phyloP scores from a whole-genome alignment of 1,140 invertebrate species.

The Drosophila pandora region DNA sequence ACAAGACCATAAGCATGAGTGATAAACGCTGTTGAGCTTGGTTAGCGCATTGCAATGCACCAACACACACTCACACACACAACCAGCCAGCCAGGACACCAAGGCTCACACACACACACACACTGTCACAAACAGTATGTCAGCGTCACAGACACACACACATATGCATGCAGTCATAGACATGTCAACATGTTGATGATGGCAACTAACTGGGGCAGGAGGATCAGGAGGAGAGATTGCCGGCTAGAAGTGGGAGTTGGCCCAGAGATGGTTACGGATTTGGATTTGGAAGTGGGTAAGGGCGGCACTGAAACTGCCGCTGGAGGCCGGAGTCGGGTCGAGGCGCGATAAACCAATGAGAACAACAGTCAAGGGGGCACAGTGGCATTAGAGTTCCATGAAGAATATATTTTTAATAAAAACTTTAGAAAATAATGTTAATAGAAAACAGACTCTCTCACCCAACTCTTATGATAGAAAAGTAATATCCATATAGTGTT shows the following conservation, averaged over 20 bases:
- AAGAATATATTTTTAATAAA: neutral
- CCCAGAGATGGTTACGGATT: slow-evolving; percentile 1
- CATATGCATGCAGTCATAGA: slow-evolving; percentile 72
- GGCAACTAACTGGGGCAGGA: slow-evolving; percentile 76
- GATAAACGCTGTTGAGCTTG: slow-evolving; percentile 81
- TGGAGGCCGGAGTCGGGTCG: slow-evolving; percentile 28
- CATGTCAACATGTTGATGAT: slow-evolving; percentile 83
- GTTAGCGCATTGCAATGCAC: slow-evolving; percentile 59
- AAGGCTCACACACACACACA: slow-evolving; percentile 21
- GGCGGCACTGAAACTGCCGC: slow-evolving; percentile 28
- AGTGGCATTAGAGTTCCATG: slow-evolving; percentile 26
- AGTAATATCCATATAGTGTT: neutral
- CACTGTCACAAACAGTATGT: slow-evolving; percentile 26
- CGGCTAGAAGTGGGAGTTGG: slow-evolving; percentile 25
- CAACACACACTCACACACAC: slow-evolving; percentile 15
- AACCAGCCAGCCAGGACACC: neutral
- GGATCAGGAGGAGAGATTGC: slow-evolving; percentile 31
- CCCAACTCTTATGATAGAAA: neutral
- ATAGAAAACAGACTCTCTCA: neutral
- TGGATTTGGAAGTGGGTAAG: neutral
- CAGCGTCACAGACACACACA: slow-evolving; percentile 27
- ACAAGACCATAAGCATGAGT: slow-evolving; percentile 82
- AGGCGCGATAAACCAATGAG: slow-evolving; percentile 50
- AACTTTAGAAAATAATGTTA: neutral
- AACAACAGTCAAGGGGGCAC: slow-evolving; percentile 49